Evolutionary conservation across 2,113 vertebrate genomes (phyloP).

Genomic region (Capreolus pygargus): DNA sequence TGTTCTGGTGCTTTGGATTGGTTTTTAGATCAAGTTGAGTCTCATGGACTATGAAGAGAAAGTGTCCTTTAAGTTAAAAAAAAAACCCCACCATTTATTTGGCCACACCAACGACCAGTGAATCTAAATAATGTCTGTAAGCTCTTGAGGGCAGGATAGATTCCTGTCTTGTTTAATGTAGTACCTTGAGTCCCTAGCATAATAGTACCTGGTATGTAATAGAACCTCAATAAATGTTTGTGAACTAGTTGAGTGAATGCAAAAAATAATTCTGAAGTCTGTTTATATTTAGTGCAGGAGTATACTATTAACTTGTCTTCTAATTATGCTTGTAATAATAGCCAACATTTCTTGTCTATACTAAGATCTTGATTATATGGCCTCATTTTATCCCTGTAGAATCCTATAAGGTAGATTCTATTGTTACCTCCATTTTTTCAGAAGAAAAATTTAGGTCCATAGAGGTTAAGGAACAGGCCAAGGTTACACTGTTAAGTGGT

Average conservation of each 20-base stretch:
- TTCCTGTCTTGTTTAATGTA: neutral
- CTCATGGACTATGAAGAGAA: neutral
- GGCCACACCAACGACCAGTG: neutral
- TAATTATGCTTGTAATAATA: slow-evolving; percentile 19
- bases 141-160: neutral
- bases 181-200: neutral
- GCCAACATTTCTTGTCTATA: neutral
- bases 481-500: neutral
- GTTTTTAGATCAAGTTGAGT: neutral
- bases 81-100: neutral
- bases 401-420: neutral
- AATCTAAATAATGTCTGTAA: neutral
- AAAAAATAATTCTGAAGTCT: slow-evolving; percentile 4
- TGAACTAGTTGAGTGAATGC: neutral
- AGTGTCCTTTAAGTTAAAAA: neutral
- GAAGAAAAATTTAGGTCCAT: neutral
- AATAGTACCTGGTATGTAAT: neutral
- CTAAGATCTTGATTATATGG: neutral
- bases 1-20: slow-evolving; percentile 16
- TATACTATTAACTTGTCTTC: neutral
- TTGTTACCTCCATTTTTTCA: neutral
- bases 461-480: neutral
- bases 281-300: slow-evolving; percentile 6
- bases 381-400: neutral
- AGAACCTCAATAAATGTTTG: neutral